Conservation (phyloP, 2,888 invertebrate genomes). For the Cancer borealis region DNA sequence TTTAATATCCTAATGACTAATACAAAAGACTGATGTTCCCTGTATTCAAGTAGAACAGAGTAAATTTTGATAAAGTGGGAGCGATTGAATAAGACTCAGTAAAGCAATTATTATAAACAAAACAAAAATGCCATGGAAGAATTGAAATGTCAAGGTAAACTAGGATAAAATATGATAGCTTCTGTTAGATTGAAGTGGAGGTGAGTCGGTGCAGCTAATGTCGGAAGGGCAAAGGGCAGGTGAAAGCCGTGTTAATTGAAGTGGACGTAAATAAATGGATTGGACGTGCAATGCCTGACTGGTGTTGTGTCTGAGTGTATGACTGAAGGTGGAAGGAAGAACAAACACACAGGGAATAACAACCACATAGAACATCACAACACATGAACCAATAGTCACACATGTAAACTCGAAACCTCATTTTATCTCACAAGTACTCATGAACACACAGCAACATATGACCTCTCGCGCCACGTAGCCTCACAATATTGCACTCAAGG, state of each 20-base stretch:
- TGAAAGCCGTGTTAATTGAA: background rate
- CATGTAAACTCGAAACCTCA: background rate
- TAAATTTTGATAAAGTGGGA: background rate
- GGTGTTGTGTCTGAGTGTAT: background rate
- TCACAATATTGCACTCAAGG: background rate
- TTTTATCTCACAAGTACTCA: background rate
- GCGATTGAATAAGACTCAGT: too few species aligned
- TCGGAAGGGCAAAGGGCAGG: background rate
- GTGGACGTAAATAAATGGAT: background rate
- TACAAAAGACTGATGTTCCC: background rate
- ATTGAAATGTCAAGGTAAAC: background rate
- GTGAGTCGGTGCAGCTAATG: background rate
- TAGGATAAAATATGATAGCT: background rate
- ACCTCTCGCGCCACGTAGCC: background rate
- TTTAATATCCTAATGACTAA: background rate
- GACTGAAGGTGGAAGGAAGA: background rate
- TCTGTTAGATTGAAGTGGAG: background rate
- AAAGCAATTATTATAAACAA: too few species aligned
- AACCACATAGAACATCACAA: background rate
- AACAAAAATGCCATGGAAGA: background rate
- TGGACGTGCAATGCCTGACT: too few species aligned
- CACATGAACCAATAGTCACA: too few species aligned
- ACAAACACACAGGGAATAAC: background rate
- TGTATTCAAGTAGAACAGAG: background rate
- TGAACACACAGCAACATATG: background rate